These are phyloP conservation scores for Paraplagusia blochii DNA, from an alignment of 2,113 vertebrate genomes.

Conservation along the genomic window DNA sequence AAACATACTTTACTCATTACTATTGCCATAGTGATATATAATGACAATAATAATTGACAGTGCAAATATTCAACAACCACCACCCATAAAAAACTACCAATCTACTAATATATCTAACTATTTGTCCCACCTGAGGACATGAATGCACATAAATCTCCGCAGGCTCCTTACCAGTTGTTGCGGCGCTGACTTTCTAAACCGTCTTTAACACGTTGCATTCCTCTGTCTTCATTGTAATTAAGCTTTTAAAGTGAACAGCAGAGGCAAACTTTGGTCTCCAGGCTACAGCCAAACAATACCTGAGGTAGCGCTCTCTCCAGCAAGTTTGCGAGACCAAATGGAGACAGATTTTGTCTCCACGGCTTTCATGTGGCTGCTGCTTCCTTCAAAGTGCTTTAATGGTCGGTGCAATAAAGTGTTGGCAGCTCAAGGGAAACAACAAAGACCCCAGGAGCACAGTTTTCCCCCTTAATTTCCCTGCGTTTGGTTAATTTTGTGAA, in stretches of 20 bases:
- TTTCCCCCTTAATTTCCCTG: slow-evolving; percentile 5
- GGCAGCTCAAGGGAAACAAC: slow-evolving; percentile 1
- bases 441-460: not conserved
- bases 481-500: not conserved
- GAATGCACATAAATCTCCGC: not conserved
- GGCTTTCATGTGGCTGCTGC: not conserved
- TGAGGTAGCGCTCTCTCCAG: not conserved
- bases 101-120: too few relatives aligned
- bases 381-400: slow-evolving; percentile 11
- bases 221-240: slow-evolving; percentile 6
- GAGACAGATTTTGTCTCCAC: slow-evolving; percentile 1
- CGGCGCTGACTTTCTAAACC: slow-evolving; percentile 2
- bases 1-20: too few relatives aligned
- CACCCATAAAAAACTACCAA: too few relatives aligned
- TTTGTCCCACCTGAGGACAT: not conserved
- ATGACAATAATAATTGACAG: not conserved
- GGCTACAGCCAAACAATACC: slow-evolving; percentile 53
- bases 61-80: too few relatives aligned
- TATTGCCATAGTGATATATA: too few relatives aligned
- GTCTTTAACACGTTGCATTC: not conserved
- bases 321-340: slow-evolving; percentile 5
- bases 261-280: slow-evolving; percentile 49
- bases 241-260: slow-evolving; percentile 28
- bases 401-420: slow-evolving; percentile 1
- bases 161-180: slow-evolving; percentile 20